A percentile compares a stretch with the other conserved stretches of the same genome.
Conservation (phyloP, 2,113 vertebrate species). For the Hyperopisus bebe region DNA sequence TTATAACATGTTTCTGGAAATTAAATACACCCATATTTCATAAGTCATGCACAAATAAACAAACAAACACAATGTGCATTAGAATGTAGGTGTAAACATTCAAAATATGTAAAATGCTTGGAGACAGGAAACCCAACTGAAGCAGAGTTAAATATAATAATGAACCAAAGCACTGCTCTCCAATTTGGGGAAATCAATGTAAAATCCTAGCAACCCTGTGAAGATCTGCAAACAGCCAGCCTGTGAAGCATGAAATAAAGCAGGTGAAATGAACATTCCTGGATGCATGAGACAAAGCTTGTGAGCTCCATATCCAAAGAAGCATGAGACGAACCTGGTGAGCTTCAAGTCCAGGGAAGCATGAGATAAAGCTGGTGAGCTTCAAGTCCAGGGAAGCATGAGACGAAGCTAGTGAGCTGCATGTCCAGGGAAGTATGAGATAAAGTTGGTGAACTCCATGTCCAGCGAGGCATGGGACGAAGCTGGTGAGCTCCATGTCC, state of each 20-base stretch:
- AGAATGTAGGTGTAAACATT: not conserved
- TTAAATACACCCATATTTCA: not conserved
- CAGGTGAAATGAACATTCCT: not conserved
- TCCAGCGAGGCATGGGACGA: not conserved
- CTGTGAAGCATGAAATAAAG: not conserved
- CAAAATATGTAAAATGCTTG: not conserved
- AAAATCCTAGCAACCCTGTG: not conserved
- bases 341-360: not conserved
- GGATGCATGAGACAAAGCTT: not conserved
- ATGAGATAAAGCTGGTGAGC: not conserved
- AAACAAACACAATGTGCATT: not conserved
- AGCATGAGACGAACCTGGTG: not conserved
- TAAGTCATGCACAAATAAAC: not conserved
- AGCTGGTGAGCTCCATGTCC: not conserved
- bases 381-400: not conserved
- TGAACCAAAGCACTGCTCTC: not conserved
- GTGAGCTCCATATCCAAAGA: not conserved
- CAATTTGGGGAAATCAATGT: not conserved
- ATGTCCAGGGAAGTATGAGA: not conserved
- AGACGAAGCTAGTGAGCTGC: not conserved
- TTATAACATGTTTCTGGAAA: not conserved
- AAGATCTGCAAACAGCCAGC: not conserved
- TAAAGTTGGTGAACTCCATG: not conserved
- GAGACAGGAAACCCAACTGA: not conserved
- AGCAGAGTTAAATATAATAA: not conserved